Conservation (phyloP, 1,140 invertebrate species). For the Fragariocoptes setiger region DNA sequence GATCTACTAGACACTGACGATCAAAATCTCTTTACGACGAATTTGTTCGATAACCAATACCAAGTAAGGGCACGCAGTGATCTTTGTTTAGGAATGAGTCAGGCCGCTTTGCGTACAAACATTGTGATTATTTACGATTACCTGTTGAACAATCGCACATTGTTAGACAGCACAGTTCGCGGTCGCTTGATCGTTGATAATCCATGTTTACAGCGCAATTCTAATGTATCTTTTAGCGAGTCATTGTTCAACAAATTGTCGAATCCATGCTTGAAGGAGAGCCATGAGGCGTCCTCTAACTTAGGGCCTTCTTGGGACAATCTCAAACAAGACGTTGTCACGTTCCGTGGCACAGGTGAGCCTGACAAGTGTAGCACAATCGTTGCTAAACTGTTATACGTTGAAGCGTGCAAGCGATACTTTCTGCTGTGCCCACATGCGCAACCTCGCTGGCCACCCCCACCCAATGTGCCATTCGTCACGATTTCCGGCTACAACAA, state of each 20-base stretch:
- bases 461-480: not conserved
- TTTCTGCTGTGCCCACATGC: constrained; percentile 2
- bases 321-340: no score
- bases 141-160: no score
- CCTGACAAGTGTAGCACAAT: constrained; percentile 2
- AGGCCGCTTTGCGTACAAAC: constrained; percentile 13
- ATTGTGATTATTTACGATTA: not conserved
- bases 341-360: constrained; percentile 3
- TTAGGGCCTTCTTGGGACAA: no score
- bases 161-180: no score
- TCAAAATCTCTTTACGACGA: no score
- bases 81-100: constrained; percentile 21
- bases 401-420: constrained; percentile 1
- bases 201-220: no score
- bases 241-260: no score
- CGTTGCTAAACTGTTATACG: constrained; percentile 1
- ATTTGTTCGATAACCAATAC: constrained; percentile 18
- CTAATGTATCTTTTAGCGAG: no score
- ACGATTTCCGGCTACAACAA: not conserved
- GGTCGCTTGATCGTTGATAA: no score
- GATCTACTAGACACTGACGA: no score
- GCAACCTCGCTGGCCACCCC: not conserved
- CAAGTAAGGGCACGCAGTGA: constrained; percentile 20
- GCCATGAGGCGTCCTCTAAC: no score
- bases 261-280: no score